Conservation (phyloP, 2,888 invertebrate species). For the Cenopis cana region DNA sequence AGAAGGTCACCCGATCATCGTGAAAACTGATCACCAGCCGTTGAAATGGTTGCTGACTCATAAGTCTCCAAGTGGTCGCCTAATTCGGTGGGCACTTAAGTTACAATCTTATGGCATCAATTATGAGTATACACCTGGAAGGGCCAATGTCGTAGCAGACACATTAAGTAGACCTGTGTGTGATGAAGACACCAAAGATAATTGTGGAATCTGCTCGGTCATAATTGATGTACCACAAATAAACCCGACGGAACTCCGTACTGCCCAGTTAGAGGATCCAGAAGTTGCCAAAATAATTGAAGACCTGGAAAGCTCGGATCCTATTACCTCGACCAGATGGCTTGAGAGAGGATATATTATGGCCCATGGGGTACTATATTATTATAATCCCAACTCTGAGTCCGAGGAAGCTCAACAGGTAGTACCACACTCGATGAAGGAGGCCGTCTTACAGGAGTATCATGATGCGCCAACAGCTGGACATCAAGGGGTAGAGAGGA, state of each 20-base stretch:
- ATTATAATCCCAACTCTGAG: constrained; percentile 19
- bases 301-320: constrained; percentile 10
- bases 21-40: constrained; percentile 65
- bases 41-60: constrained; percentile 19
- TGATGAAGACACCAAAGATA: neutral
- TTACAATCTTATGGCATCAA: constrained; percentile 13
- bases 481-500: constrained; percentile 38
- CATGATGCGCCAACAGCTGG: constrained; percentile 26
- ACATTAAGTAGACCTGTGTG: constrained; percentile 54
- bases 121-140: constrained; percentile 47
- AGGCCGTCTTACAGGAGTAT: constrained; percentile 11
- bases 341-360: constrained; percentile 8
- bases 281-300: constrained; percentile 32
- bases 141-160: constrained; percentile 61
- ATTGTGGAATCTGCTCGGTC: constrained; percentile 10
- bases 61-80: constrained; percentile 15
- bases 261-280: constrained; percentile 29
- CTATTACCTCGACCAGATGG: constrained; percentile 11
- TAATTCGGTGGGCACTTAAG: constrained; percentile 18
- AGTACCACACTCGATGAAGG: constrained; percentile 20
- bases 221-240: constrained; percentile 18
- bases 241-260: constrained; percentile 14
- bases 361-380: constrained; percentile 11
- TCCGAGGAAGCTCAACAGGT: constrained; percentile 31
- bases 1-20: constrained; percentile 61